These are phyloP conservation scores for Zapus hudsonius DNA, from an alignment of 2,113 vertebrate species.

Conservation along the genomic window DNA sequence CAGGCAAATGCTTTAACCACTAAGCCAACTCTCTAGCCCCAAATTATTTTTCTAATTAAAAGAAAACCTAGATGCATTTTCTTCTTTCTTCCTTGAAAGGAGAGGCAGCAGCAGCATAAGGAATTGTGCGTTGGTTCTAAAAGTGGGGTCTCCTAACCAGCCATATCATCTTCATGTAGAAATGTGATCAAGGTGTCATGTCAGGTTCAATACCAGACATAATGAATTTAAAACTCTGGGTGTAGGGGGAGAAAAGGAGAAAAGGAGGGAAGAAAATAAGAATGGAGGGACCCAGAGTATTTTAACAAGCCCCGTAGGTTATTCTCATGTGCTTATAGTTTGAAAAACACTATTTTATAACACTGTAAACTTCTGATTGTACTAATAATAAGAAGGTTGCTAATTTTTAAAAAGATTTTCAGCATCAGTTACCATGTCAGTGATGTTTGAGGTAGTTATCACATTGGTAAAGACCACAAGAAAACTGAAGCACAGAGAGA, in stretches of 20 bases:
- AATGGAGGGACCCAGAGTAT: not conserved
- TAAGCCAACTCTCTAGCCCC: too few species aligned
- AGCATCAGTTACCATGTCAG: not conserved
- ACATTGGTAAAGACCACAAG: not conserved
- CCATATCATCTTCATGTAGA: not conserved
- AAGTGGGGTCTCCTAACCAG: not conserved
- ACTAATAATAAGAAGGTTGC: not conserved
- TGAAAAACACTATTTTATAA: not conserved
- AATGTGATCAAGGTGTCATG: not conserved
- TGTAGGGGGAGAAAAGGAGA: not conserved
- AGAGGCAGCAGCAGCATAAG: not conserved
- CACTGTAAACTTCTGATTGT: constrained; percentile 2
- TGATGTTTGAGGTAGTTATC: not conserved
- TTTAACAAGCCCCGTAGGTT: not conserved
- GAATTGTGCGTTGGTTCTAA: not conserved
- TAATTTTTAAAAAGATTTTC: constrained; percentile 23
- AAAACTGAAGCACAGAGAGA: not conserved
- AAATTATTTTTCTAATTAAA: not conserved
- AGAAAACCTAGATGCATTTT: not conserved
- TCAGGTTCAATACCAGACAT: not conserved
- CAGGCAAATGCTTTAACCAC: too few species aligned
- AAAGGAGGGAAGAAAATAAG: not conserved
- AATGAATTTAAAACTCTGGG: not conserved
- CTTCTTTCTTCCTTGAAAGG: not conserved
- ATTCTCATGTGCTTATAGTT: not conserved